Conservation (phyloP, 2,797 vertebrate species). For the Myotis findleyi region DNA sequence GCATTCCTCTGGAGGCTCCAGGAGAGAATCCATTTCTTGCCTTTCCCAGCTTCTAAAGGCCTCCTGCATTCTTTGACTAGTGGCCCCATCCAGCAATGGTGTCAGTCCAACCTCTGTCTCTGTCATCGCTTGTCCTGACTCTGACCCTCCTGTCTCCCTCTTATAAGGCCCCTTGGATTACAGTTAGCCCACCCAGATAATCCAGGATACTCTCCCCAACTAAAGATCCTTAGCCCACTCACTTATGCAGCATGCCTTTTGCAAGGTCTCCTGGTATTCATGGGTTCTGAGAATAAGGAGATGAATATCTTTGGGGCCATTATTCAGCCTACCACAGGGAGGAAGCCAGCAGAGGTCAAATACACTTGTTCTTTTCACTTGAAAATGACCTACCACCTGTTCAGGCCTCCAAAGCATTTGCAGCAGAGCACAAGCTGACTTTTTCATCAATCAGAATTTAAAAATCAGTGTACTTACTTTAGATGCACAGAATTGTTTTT, state of each 20-base stretch:
- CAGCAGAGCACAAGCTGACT: constrained; percentile 28
- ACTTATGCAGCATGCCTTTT: background rate
- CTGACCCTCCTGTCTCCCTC: background rate
- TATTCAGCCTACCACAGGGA: background rate
- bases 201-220: background rate
- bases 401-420: constrained; percentile 54
- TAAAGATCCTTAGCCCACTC: background rate
- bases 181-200: background rate
- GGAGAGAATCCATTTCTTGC: background rate
- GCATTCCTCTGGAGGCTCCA: background rate
- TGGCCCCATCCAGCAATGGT: background rate
- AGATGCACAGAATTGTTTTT: constrained; percentile 64
- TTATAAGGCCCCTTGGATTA: background rate
- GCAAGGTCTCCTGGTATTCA: background rate
- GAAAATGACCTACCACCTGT: constrained; percentile 10
- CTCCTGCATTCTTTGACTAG: background rate
- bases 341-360: constrained; percentile 49
- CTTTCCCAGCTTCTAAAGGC: background rate
- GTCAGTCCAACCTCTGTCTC: background rate
- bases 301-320: background rate
- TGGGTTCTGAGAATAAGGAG: background rate
- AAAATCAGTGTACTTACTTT: constrained; percentile 54
- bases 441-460: constrained; percentile 50
- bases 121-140: background rate
- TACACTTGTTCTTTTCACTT: constrained; percentile 52